Conservation (phyloP, 2,797 vertebrate genomes). For the Channallabes apus region DNA sequence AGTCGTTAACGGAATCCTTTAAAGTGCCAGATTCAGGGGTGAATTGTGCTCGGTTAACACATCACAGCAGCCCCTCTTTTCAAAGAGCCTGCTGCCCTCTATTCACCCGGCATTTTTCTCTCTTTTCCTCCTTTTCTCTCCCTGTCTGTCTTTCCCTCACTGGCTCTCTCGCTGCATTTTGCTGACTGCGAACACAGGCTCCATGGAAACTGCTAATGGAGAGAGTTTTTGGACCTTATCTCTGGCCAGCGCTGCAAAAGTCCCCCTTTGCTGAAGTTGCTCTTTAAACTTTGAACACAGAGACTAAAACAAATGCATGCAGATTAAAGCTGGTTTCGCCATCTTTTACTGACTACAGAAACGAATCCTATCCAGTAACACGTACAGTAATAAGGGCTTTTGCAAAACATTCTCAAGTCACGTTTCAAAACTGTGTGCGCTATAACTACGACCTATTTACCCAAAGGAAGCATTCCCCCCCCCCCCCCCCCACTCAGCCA, state of each 20-base stretch:
- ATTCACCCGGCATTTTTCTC: slow-evolving; percentile 42
- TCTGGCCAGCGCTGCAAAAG: slow-evolving; percentile 46
- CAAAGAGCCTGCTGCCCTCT: slow-evolving; percentile 16
- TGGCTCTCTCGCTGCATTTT: slow-evolving; percentile 42
- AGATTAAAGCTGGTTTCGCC: neutral
- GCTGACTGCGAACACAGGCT: slow-evolving; percentile 58
- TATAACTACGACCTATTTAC: slow-evolving; percentile 48
- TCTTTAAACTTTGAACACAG: slow-evolving; percentile 38
- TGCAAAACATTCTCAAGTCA: neutral
- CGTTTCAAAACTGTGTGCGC: neutral
- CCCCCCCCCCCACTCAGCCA: slow-evolving; percentile 39
- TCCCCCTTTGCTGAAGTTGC: slow-evolving; percentile 36
- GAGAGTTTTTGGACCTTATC: slow-evolving; percentile 58
- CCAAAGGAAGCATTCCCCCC: slow-evolving; percentile 44
- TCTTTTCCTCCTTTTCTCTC: slow-evolving; percentile 22
- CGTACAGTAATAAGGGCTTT: neutral
- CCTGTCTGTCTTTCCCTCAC: slow-evolving; percentile 14
- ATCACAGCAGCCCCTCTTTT: slow-evolving; percentile 35
- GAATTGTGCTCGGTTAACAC: neutral
- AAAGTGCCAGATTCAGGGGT: neutral
- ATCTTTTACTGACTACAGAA: neutral
- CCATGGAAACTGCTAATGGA: slow-evolving; percentile 64
- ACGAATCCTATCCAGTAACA: too few species aligned
- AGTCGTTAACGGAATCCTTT: neutral
- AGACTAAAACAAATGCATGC: slow-evolving; percentile 14